These are phyloP conservation scores for Strix aluco DNA, from an alignment of 2,113 vertebrate species.

Conservation along the genomic window DNA sequence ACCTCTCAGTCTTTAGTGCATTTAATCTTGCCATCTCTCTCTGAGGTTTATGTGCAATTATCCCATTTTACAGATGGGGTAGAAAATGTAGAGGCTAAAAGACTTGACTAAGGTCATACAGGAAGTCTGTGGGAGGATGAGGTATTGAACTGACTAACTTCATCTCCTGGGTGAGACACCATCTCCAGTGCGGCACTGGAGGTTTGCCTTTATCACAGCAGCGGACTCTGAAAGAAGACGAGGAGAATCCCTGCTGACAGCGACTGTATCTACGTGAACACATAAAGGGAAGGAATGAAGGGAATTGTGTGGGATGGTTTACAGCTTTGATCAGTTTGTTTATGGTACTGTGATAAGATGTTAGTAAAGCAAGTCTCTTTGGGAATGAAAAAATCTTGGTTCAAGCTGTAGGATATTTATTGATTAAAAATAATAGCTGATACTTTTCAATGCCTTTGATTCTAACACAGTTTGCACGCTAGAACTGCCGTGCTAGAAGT, in stretches of 20 bases:
- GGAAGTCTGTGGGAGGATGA: neutral
- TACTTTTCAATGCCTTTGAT: neutral
- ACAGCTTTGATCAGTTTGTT: neutral
- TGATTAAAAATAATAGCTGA: neutral
- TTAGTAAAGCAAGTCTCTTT: neutral
- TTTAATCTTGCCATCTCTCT: neutral
- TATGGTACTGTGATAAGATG: neutral
- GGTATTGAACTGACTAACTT: neutral
- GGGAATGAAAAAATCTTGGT: neutral
- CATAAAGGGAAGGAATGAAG: neutral
- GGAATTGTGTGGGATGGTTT: neutral
- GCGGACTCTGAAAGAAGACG: neutral
- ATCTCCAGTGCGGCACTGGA: neutral
- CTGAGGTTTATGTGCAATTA: neutral
- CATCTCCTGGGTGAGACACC: neutral
- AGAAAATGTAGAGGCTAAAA: neutral
- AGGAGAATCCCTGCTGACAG: neutral
- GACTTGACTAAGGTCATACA: neutral
- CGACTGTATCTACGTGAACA: neutral
- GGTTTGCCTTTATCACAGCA: neutral
- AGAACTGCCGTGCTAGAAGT: neutral
- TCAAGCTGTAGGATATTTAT: neutral
- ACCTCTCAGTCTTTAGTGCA: neutral
- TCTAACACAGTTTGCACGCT: neutral
- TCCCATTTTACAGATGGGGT: neutral